Percentiles rank a stretch among this genome's conserved stretches.
phyloP scores from a whole-genome alignment of 1,140 invertebrate species.

The Panonychus citri region DNA sequence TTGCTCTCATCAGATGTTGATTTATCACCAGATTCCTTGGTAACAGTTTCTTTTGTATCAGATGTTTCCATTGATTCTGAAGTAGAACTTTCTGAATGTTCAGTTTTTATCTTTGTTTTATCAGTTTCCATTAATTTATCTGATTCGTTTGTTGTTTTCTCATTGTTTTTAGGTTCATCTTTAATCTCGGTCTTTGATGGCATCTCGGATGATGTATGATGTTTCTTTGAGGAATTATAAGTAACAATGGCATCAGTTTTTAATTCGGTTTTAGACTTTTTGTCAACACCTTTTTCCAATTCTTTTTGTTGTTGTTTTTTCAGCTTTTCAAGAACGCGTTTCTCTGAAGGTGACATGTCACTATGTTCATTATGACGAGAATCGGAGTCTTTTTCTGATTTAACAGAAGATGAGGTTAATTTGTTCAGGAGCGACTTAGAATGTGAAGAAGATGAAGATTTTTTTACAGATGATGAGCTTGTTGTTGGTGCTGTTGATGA shows the following conservation, averaged over 20 bases:
- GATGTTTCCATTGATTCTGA: no score
- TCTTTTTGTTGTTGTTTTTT: conserved; percentile 1
- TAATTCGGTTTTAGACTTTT: not conserved
- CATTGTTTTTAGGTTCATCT: not conserved
- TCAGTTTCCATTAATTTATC: not conserved
- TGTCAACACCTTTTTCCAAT: not conserved
- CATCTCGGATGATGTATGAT: not conserved
- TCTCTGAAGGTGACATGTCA: not conserved
- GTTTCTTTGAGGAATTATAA: not conserved
- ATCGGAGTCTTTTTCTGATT: not conserved
- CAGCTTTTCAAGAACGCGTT: not conserved
- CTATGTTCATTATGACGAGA: not conserved
- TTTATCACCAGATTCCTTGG: no score
- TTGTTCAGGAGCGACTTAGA: not conserved
- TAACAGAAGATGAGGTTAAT: not conserved
- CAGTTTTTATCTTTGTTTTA: no score
- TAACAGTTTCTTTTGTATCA: no score
- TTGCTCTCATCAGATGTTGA: not conserved
- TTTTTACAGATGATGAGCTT: not conserved
- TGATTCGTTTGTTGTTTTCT: not conserved
- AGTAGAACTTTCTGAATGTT: no score
- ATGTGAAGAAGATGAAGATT: not conserved
- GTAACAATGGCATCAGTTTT: not conserved
- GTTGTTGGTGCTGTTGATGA: not conserved
- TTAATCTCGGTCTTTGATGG: not conserved